Evolutionary conservation across 1,140 invertebrate species (phyloP), one percentile per base, ranked within the genome.

Genomic region (Aphis gossypii): DNA sequence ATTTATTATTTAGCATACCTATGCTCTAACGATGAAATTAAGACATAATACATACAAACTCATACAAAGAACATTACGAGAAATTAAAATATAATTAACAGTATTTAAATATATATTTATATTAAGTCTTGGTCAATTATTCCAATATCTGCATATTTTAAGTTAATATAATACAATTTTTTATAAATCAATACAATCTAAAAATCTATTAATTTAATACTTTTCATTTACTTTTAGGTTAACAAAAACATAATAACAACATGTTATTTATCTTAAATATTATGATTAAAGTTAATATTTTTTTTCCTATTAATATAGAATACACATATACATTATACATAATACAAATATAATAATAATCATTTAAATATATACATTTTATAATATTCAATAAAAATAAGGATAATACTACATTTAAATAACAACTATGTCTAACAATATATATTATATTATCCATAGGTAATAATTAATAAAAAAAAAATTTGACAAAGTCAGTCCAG

Each of bases 401-500:
- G 8, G 4, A 46, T n/a, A 83, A 38, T 51, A 38, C 90, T 92
- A 30, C 46, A 90, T 25, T 21, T 90, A 90, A 21, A 90, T 68
- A 90, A 90, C 54, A 51, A 38, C 0, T 87, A 48, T 90, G 56
- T 41, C 0, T 60, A 76, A 91, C 68, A 92, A 76, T 91, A 18
- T 60, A 90, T 68, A 20, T 44, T 23, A 90, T 90, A 68, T 90
- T 90, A 90, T 68, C 56, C 54, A 90, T 68, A 90, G 56, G 56
- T 46, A 90, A 90, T 90, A 90, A 44, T 68, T 90, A n/a, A 38
- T 90, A 90, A 68, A 90, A 90, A 90, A 90, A 88, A 90, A 90
- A 44, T n/a, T 25, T 90, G 23, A 90, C n/a, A 44, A 90, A 30
- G 54, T 90, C 11, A 25, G 54, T 90, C 9, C 56, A 60, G 23